These are phyloP conservation scores for Mesocricetus auratus DNA, from an alignment of 2,113 vertebrate species.

Conservation along the genomic window DNA sequence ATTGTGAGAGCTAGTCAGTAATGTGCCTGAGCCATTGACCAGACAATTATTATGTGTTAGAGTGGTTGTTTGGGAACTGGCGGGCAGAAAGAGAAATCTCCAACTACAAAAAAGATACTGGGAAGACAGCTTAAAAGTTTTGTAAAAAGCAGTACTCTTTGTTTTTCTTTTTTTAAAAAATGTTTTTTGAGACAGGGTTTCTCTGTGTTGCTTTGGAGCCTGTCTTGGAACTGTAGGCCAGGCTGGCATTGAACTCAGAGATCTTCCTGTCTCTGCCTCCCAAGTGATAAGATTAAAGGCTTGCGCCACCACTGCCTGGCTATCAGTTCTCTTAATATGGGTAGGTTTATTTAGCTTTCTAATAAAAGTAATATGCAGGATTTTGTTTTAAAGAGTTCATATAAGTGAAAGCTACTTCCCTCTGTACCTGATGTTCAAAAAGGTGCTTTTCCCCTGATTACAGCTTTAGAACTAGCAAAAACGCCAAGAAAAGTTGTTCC, in stretches of 20 bases:
- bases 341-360: constrained; percentile 10
- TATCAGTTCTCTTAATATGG: background rate
- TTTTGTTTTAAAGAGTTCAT: background rate
- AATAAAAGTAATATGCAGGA: background rate
- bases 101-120: background rate
- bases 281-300: background rate
- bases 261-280: background rate
- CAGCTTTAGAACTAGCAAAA: constrained; percentile 93
- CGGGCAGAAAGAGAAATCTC: too few relatives aligned
- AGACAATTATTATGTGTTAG: too few relatives aligned
- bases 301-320: background rate
- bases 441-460: background rate
- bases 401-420: background rate
- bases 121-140: background rate
- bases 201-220: background rate
- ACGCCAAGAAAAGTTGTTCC: constrained; percentile 88
- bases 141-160: background rate
- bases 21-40: too few relatives aligned
- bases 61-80: too few relatives aligned
- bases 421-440: background rate
- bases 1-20: too few relatives aligned
- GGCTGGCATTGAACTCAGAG: background rate
- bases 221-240: background rate
- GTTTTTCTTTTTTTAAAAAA: background rate
- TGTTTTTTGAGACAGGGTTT: background rate